A percentile compares a stretch with the other conserved stretches of the same genome.
Evolutionary conservation across 2,113 vertebrate genomes (phyloP).

Genomic region (Semicossyphus pulcher): DNA sequence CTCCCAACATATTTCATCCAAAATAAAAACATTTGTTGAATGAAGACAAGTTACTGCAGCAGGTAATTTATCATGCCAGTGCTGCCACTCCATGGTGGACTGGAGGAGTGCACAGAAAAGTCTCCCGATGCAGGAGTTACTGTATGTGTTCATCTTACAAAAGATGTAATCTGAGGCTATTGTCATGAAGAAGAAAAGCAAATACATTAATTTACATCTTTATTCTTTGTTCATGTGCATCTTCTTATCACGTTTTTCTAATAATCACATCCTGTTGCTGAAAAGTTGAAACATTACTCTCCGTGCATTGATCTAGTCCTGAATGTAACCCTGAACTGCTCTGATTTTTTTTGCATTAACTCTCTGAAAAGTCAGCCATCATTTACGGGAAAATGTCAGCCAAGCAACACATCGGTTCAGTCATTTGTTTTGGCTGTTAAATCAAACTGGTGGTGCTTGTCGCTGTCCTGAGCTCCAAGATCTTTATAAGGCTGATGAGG

Average conservation of each 20-base stretch:
- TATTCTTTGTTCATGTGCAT: no score
- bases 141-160: neutral
- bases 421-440: neutral
- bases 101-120: slow-evolving; percentile 39
- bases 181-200: no score
- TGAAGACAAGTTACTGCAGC: neutral
- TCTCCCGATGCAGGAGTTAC: neutral
- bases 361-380: neutral
- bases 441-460: neutral
- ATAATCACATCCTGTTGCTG: no score
- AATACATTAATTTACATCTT: no score
- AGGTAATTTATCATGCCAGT: slow-evolving; percentile 38
- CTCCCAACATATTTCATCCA: neutral
- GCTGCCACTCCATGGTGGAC: slow-evolving; percentile 64
- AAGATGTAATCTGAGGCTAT: no score
- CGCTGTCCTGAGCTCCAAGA: neutral
- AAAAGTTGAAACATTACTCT: neutral
- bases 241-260: no score
- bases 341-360: no score
- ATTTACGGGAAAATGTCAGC: neutral
- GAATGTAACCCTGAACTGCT: neutral
- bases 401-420: neutral
- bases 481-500: neutral
- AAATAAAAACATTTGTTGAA: neutral
- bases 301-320: neutral